Evolutionary conservation across 2,113 vertebrate genomes (phyloP).

Genomic region (Nycticryphes semicollaris): DNA sequence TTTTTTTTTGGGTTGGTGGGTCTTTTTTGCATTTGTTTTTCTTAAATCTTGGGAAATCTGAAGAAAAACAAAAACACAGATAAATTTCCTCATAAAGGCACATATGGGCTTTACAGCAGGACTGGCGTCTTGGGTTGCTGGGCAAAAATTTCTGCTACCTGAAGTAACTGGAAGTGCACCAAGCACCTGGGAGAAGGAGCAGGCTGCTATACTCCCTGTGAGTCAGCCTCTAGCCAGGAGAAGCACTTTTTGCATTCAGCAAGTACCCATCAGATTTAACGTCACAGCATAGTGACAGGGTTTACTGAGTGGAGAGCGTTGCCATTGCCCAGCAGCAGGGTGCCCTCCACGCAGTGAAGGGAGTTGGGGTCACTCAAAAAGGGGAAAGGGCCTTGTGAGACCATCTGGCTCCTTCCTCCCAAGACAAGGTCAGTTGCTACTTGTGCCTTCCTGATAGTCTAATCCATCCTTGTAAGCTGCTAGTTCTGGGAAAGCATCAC

Average conservation of each 20-base stretch:
- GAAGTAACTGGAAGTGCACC: not conserved
- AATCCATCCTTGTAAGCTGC: not conserved
- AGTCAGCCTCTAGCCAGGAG: not conserved
- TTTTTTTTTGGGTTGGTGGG: no score
- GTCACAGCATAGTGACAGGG: not conserved
- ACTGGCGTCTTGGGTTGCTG: not conserved
- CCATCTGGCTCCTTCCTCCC: not conserved
- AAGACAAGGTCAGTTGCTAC: not conserved
- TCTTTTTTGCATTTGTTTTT: not conserved
- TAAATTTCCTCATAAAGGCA: not conserved
- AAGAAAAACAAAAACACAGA: not conserved
- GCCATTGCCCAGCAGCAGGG: not conserved
- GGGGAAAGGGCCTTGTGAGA: not conserved
- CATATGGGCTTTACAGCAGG: not conserved
- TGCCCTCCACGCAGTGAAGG: not conserved
- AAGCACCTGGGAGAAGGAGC: not conserved
- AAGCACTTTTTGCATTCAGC: not conserved
- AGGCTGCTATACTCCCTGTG: not conserved
- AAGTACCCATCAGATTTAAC: not conserved
- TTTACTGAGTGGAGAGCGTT: not conserved
- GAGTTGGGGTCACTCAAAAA: not conserved
- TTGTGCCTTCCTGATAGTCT: not conserved
- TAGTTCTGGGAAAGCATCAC: not conserved
- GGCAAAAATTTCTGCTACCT: not conserved
- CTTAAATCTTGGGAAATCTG: not conserved